These are phyloP conservation scores for Galleria mellonella DNA, from an alignment of 1,140 invertebrate genomes.

Conservation along the genomic window DNA sequence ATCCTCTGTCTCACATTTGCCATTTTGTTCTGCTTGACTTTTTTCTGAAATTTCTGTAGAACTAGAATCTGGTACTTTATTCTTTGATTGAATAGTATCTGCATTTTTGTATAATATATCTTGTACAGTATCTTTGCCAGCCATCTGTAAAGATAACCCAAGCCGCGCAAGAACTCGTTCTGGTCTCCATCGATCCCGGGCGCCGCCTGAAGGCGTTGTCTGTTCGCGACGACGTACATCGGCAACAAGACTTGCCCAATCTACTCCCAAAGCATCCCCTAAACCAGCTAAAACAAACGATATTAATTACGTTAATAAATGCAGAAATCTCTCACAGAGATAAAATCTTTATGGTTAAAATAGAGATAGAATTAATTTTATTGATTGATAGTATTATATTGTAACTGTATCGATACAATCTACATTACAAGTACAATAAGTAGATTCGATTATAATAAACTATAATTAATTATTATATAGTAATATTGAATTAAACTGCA, in stretches of 20 bases:
- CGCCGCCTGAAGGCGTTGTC: slow-evolving; percentile 72
- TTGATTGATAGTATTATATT: no score
- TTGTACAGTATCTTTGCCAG: slow-evolving; percentile 78
- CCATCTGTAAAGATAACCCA: slow-evolving; percentile 82
- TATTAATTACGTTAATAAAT: no score
- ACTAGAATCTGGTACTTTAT: slow-evolving; percentile 8
- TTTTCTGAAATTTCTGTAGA: slow-evolving; percentile 5
- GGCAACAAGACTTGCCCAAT: slow-evolving; percentile 91
- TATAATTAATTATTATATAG: no score
- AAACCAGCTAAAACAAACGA: slow-evolving; percentile 78
- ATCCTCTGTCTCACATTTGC: slow-evolving; percentile 16
- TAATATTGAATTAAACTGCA: no score
- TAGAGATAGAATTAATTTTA: no score
- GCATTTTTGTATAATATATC: slow-evolving; percentile 75
- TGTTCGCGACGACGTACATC: slow-evolving; percentile 80
- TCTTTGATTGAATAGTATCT: slow-evolving; percentile 21
- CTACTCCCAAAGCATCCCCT: slow-evolving; percentile 91
- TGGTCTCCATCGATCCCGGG: slow-evolving; percentile 85
- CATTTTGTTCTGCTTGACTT: slow-evolving; percentile 23
- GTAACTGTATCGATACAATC: no score
- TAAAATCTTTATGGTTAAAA: no score
- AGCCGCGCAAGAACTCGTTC: slow-evolving; percentile 81
- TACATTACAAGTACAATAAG: no score
- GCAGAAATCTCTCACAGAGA: no score
- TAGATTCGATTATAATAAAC: no score